phyloP scores from a whole-genome alignment of 2,797 vertebrate species.

The Brachymystax lenok region DNA sequence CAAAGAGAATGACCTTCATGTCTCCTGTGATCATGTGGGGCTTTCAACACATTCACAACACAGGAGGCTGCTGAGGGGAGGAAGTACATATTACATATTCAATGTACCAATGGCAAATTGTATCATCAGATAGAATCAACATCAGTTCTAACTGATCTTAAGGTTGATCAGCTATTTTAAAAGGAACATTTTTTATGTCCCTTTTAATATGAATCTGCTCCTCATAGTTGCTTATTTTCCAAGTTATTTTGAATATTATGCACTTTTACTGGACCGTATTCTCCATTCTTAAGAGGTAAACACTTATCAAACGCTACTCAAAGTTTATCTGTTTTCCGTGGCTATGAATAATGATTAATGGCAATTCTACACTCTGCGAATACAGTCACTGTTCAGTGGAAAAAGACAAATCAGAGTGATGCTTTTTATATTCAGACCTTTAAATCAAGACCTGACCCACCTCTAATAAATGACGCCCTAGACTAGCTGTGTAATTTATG shows the following conservation, averaged over 20 bases:
- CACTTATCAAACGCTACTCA: neutral
- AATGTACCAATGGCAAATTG: neutral
- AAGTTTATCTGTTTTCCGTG: slow-evolving; percentile 19
- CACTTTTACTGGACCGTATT: neutral
- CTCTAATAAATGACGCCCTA: slow-evolving; percentile 68
- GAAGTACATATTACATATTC: neutral
- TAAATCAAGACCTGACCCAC: slow-evolving; percentile 69
- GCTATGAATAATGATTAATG: slow-evolving; percentile 55
- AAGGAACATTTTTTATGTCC: too few relatives aligned
- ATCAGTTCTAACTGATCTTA: neutral
- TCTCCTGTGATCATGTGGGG: slow-evolving; percentile 16
- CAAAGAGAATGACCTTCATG: slow-evolving; percentile 19
- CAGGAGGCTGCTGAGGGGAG: neutral
- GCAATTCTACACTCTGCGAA: slow-evolving; percentile 44
- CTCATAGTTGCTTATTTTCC: neutral
- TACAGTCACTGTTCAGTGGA: slow-evolving; percentile 48
- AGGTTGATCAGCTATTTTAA: too few relatives aligned
- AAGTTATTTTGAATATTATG: neutral
- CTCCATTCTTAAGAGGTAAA: neutral
- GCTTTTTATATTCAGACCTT: slow-evolving; percentile 71
- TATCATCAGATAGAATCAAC: neutral
- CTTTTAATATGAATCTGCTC: neutral
- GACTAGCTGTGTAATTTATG: slow-evolving; percentile 67
- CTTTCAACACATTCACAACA: slow-evolving; percentile 17
- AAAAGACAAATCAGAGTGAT: slow-evolving; percentile 60